A percentile compares a stretch with the other conserved stretches of the same genome.
Conservation (phyloP, 2,888 invertebrate genomes). For the Tachina lurida region DNA sequence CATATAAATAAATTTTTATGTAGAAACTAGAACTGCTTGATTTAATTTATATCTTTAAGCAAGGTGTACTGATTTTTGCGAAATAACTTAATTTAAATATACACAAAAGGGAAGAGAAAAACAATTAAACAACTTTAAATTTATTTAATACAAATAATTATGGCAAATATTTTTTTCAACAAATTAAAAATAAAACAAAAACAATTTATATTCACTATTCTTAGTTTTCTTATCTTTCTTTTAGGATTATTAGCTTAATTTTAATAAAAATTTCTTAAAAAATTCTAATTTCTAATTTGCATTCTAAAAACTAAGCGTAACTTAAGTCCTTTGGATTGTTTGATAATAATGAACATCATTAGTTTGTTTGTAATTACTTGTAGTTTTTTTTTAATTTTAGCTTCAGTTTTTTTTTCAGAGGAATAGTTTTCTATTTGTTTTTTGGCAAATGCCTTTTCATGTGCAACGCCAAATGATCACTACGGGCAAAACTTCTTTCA, state of each 20-base stretch:
- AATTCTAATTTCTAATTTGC: constrained; percentile 35
- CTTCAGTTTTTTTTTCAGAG: constrained; percentile 2
- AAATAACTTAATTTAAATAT: constrained; percentile 11
- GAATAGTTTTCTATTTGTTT: constrained; percentile 79
- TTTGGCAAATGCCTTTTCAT: constrained; percentile 98
- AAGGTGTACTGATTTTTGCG: too few species aligned
- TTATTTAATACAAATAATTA: constrained; percentile 53
- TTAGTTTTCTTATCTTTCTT: constrained; percentile 5
- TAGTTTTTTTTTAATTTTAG: constrained; percentile 5
- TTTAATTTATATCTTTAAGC: not conserved
- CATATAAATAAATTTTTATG: not conserved
- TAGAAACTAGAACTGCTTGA: not conserved
- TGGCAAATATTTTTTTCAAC: constrained; percentile 56
- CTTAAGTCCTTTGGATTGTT: constrained; percentile 81
- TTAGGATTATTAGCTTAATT: constrained; percentile 22
- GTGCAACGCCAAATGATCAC: constrained; percentile 97
- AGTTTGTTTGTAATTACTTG: constrained; percentile 58
- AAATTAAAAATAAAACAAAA: constrained; percentile 61
- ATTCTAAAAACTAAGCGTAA: constrained; percentile 72
- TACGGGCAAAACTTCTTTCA: constrained; percentile 96
- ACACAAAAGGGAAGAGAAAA: not conserved
- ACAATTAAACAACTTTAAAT: constrained; percentile 32
- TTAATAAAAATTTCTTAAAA: constrained; percentile 27
- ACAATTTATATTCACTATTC: constrained; percentile 48
- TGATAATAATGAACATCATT: constrained; percentile 71